These are phyloP conservation scores for Bombus terrestris DNA, from an alignment of 1,140 invertebrate species.

Conservation along the genomic window DNA sequence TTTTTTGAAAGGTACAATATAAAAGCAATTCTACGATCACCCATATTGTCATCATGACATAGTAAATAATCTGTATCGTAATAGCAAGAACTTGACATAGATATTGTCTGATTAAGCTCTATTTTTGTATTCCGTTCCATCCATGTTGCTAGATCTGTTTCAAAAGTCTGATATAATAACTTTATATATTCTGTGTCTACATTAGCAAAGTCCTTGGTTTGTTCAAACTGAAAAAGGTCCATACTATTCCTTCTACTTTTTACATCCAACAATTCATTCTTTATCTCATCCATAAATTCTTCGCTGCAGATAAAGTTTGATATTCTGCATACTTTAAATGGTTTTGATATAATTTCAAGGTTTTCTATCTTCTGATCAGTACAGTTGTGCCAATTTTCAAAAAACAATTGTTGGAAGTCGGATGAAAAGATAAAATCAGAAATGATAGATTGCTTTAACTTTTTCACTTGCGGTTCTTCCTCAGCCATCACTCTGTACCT, in stretches of 20 bases:
- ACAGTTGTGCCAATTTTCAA: conserved; percentile 75
- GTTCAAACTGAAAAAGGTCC: conserved; percentile 89
- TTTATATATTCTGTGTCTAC: conserved; percentile 83
- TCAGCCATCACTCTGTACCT: conserved; percentile 39
- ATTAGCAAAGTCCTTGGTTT: conserved; percentile 86
- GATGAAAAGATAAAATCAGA: conserved; percentile 63
- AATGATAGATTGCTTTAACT: conserved; percentile 64
- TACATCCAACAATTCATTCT: conserved; percentile 82
- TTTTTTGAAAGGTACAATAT: conserved; percentile 86
- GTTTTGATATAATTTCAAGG: conserved; percentile 79
- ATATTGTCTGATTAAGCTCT: conserved; percentile 84
- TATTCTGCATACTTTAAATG: conserved; percentile 84
- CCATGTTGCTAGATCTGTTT: conserved; percentile 84
- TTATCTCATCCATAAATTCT: conserved; percentile 84
- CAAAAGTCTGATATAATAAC: conserved; percentile 83
- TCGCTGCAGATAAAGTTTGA: conserved; percentile 84
- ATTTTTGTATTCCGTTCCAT: conserved; percentile 85
- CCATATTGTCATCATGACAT: conserved; percentile 89
- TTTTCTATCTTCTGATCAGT: conserved; percentile 63
- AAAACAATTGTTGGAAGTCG: conserved; percentile 71
- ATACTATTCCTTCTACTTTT: conserved; percentile 85
- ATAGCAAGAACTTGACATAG: conserved; percentile 88
- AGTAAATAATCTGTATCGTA: conserved; percentile 88
- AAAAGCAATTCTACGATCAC: conserved; percentile 88
- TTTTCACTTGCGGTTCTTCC: conserved; percentile 58